Evolutionary conservation across 2,113 vertebrate genomes (phyloP), one percentile per base, ranked within the genome.

Genomic region (Nerophis ophidion): DNA sequence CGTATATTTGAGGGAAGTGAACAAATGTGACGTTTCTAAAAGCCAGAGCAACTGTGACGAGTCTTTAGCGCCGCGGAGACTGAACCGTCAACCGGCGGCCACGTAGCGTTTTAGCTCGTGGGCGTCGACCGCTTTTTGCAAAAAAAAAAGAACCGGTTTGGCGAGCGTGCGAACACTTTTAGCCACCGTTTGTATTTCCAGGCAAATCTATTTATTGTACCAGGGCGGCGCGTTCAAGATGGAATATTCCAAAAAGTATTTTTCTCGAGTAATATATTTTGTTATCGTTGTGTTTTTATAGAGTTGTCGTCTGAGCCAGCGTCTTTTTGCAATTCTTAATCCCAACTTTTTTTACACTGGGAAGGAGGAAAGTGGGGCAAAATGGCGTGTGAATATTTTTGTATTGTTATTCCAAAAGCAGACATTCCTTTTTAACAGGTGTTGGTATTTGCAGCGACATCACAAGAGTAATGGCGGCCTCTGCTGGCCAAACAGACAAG

Each of bases 221-320:
- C 73, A 58, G 64, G 48, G 48, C 63, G 40, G 40, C 40, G 40
- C 40, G 68, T 66, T 68, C 19, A 46, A 60, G 74, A 59, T 61
- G 33, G 71, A 72, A 74, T 58, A 76, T 66, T 47, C 67, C 68
- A 58, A 46, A 72, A 74, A 17, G 52, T 79, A 83, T 77, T 80
- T 83, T 83, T 80, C 40, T 44, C 40, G 65, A 66, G 71, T 81
- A 77, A 81, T 83, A 80, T 79, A 84, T 81, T 85, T 81, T 68
- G 60, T 52, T 71, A 70, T 44, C 52, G 51, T 56, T 65, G 33
- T 74, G 26, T 72, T 77, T 75, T 76, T 74, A 16, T 72, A 65
- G 52, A 13, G 35, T 15, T 19, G 38, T 42, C 2, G 14, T 19
- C n/a, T 2, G 12, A 34, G 12, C 51, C 6, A 35, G 33, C 3